Evolutionary conservation across 2,113 vertebrate species (phyloP).

Genomic region (Pelobates fuscus): DNA sequence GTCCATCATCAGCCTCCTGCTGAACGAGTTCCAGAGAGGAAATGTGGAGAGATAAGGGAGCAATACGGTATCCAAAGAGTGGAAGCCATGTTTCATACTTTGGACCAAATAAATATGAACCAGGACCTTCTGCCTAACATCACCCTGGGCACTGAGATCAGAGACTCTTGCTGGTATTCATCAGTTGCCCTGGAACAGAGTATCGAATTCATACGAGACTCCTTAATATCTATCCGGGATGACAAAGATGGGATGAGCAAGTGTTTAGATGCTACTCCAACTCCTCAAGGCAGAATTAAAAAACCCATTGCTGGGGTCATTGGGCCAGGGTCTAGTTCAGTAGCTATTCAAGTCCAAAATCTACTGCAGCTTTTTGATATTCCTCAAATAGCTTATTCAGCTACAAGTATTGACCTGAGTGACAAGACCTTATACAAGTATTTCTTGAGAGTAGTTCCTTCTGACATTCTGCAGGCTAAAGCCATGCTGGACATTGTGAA

Average conservation of each 20-base stretch:
- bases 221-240: constrained; percentile 93
- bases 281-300: constrained; percentile 78
- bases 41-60: constrained; percentile 95
- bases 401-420: constrained; percentile 96
- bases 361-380: constrained; percentile 97
- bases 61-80: constrained; percentile 98
- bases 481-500: constrained; percentile 98
- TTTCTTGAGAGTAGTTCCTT: constrained; percentile 95
- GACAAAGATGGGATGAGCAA: constrained; percentile 88
- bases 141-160: constrained; percentile 94
- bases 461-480: constrained; percentile 91
- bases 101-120: constrained; percentile 95
- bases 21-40: constrained; percentile 93
- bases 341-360: constrained; percentile 98
- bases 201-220: constrained; percentile 98
- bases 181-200: constrained; percentile 97
- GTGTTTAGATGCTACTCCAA: constrained; percentile 85
- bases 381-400: constrained; percentile 96
- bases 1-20: constrained; percentile 97
- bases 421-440: constrained; percentile 98
- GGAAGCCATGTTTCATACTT: constrained; percentile 97
- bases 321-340: constrained; percentile 96
- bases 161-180: constrained; percentile 98
- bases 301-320: constrained; percentile 97
- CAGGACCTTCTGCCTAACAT: constrained; percentile 91